Percentiles rank a stretch among this genome's conserved stretches.
These are phyloP conservation scores for Lytechinus variegatus DNA, from an alignment of 35 echinoderm and acorn worm species.

Conservation along the genomic window DNA sequence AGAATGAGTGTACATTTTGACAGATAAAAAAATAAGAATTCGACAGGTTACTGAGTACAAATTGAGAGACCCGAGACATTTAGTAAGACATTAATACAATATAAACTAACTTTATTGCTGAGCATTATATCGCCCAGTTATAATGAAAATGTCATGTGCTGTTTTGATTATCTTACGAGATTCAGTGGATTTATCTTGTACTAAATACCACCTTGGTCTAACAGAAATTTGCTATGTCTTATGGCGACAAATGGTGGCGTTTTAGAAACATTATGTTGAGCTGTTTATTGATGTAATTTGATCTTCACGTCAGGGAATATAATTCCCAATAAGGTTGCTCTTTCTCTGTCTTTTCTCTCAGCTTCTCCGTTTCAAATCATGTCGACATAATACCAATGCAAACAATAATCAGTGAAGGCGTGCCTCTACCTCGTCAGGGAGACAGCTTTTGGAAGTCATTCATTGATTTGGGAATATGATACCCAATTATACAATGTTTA, in stretches of 20 bases:
- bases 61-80: no score
- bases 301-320: background rate
- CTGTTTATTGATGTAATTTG: background rate
- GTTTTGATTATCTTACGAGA: background rate
- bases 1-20: no score
- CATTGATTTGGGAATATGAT: slow-evolving; percentile 13
- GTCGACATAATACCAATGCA: background rate
- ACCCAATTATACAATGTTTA: background rate
- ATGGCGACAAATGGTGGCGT: background rate
- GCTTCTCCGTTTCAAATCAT: background rate
- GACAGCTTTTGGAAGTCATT: background rate
- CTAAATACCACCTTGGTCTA: background rate
- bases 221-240: background rate
- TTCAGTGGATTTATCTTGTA: background rate
- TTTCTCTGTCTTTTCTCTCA: background rate
- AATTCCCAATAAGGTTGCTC: background rate
- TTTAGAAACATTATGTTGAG: background rate
- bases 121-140: background rate
- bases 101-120: no score
- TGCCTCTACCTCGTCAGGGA: background rate
- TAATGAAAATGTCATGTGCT: background rate
- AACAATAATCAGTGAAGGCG: background rate
- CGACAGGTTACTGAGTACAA: no score
- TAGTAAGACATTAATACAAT: no score
- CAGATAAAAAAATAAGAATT: no score